Base-by-base conservation (phyloP, 2,113 vertebrate genomes). In the Cebidichthys violaceus region DNA sequence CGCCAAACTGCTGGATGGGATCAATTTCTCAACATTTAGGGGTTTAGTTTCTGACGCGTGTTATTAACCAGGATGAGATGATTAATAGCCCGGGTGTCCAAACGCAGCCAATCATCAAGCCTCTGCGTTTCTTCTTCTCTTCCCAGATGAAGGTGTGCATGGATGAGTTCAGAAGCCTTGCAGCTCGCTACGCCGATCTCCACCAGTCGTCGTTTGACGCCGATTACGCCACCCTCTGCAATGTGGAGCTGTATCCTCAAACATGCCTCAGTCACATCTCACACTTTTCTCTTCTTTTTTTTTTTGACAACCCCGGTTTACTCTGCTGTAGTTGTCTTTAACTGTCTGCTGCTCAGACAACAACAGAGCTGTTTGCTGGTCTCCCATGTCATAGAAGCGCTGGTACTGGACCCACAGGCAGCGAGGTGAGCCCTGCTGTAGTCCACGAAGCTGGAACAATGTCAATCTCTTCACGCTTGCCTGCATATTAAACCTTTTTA, bases 161-260 rank as follows among this genome's bases (percentile, higher is more conserved):
- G 97, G 98, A 99, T 65, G 98, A 99, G 90, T 99, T 99, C 87
- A 89, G 96, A 84, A 96, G 88, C 82, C 96, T 99, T 2, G 98
- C 98, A 0, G 92, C 96, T 2, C 95, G 97, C 7, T 99, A 99
- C 2, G 95, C 96, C n/a, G 98, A 99, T 79, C 93, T 99, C 2
- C 99, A 99, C 93, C 98, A 99, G 85, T 97, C 98, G 0, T 99
- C 98, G 13, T 99, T 99, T 81, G 98, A 99, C n/a, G 97, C 98
- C 0, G 98, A 99, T 85, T 97, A 96, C 0, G 95, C 97, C 69
- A 99, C 98, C 29, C 94, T 99, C 64, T 96, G 97, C 57, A 99
- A 98, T 11, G 96, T 99, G 31, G 98, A 99, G 86, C 91, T 99
- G 97, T 99, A 99, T 99, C 98, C 97, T 83, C 61, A n/a, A 79